Evolutionary conservation across 2,888 invertebrate species (phyloP), one percentile per base, ranked within the genome.

Genomic region (Chrysopilus asiliformis): DNA sequence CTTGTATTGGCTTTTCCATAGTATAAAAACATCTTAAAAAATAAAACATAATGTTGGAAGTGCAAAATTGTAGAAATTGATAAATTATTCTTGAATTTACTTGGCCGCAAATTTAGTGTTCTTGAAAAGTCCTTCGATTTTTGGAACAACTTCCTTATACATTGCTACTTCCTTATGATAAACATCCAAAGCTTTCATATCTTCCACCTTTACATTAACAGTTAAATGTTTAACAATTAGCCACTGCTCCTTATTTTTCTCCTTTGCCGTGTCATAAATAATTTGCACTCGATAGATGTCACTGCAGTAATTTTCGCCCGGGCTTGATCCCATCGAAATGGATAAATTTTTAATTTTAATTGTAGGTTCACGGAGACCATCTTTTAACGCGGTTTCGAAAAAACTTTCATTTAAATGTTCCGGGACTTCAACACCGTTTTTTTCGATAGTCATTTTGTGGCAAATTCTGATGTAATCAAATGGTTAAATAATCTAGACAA

Each of bases 1-100:
- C 60, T 35, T 57, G 55, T 22, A 59, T 52, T 16, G 60, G 60
- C 19, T 52, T 51, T 14, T 52, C 49, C 7, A 53, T 52, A 2
- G 59, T 53, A 32, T 60, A 57, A 17, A 56, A 48, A 34, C 60
- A 62, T 43, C 58, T 60, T 6, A 22, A 20, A 14, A 12, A 5
- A 27, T 19, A 16, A 34, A 5, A 22, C 7, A 22, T 8, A 22
- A 22, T n/a, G n/a, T n/a, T n/a, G n/a, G n/a, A n/a, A n/a, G n/a
- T n/a, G n/a, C n/a, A n/a, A n/a, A n/a, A n/a, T n/a, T n/a, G n/a
- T n/a, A n/a, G n/a, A n/a, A n/a, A n/a, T n/a, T n/a, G n/a, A n/a
- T n/a, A n/a, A n/a, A n/a, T n/a, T n/a, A n/a, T n/a, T n/a, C n/a
- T n/a, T n/a, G n/a, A n/a, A n/a, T n/a, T n/a, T n/a, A n/a, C n/a